Evolutionary conservation across 2,113 vertebrate species (phyloP).

Genomic region (Megalops atlanticus): DNA sequence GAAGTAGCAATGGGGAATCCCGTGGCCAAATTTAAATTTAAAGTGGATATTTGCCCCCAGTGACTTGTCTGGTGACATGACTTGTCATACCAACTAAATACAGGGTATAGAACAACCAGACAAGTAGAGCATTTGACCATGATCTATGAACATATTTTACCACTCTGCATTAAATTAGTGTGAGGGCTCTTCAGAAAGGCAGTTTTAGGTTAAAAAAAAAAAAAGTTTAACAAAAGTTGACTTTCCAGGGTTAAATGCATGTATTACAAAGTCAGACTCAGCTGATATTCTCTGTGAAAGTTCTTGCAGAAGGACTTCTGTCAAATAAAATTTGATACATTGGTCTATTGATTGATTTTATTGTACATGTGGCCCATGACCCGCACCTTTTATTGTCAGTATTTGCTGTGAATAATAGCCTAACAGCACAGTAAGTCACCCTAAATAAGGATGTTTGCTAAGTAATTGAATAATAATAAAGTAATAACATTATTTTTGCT

Average conservation of each 20-base stretch:
- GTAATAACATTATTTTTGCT: too few relatives aligned
- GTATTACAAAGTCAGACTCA: background rate
- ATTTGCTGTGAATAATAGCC: background rate
- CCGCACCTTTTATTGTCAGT: background rate
- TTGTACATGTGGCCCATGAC: background rate
- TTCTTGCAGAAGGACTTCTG: background rate
- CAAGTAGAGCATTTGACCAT: background rate
- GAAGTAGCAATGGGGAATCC: constrained; percentile 35
- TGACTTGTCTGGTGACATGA: constrained; percentile 35
- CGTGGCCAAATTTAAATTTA: constrained; percentile 52
- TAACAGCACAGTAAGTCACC: background rate
- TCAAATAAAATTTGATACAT: background rate
- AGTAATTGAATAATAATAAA: too few relatives aligned
- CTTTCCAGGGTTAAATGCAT: constrained; percentile 16
- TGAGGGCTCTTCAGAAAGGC: background rate
- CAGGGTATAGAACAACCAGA: background rate
- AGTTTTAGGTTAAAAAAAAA: too few relatives aligned
- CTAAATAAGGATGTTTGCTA: background rate
- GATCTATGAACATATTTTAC: background rate
- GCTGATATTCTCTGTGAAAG: background rate
- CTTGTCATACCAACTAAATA: constrained; percentile 26
- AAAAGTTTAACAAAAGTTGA: background rate
- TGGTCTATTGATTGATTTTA: background rate
- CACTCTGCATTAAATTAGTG: background rate
- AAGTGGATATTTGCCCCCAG: constrained; percentile 46